Evolutionary conservation across 2,113 vertebrate species (phyloP).

Genomic region (Lepus americanus): DNA sequence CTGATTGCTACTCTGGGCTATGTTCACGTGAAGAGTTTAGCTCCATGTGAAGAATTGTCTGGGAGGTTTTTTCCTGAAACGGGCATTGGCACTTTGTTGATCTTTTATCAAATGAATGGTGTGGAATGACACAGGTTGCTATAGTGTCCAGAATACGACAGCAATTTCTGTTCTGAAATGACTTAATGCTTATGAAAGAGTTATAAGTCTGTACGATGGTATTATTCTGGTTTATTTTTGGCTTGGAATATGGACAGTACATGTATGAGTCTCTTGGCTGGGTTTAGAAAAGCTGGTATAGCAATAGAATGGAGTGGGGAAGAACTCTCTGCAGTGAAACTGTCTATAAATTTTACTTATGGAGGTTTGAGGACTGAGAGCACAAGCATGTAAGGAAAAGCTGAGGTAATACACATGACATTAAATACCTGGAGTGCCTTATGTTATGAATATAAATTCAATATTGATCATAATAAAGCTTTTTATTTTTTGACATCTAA

Average conservation of each 20-base stretch:
- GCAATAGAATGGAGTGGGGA: neutral
- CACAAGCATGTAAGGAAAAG: neutral
- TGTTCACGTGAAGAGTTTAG: neutral
- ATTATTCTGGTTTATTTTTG: slow-evolving; percentile 16
- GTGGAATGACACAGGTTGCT: neutral
- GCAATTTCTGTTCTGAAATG: slow-evolving; percentile 30
- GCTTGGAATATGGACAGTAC: neutral
- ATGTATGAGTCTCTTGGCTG: neutral
- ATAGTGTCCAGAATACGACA: neutral
- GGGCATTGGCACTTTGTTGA: neutral
- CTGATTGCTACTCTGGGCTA: neutral
- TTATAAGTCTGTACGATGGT: neutral
- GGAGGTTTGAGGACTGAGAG: neutral
- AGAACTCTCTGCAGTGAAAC: neutral
- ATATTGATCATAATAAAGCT: slow-evolving; percentile 2
- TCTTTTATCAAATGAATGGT: slow-evolving; percentile 29
- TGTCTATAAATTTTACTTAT: slow-evolving; percentile 7
- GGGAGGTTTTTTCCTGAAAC: slow-evolving; percentile 14
- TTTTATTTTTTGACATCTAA: slow-evolving; percentile 46
- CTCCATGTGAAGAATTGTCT: neutral
- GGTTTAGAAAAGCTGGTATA: neutral
- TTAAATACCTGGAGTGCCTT: neutral
- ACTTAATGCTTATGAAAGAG: neutral
- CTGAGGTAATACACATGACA: neutral
- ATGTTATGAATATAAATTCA: neutral